phyloP scores from a whole-genome alignment of 1,140 invertebrate genomes.

The Adoxophyes honmai region DNA sequence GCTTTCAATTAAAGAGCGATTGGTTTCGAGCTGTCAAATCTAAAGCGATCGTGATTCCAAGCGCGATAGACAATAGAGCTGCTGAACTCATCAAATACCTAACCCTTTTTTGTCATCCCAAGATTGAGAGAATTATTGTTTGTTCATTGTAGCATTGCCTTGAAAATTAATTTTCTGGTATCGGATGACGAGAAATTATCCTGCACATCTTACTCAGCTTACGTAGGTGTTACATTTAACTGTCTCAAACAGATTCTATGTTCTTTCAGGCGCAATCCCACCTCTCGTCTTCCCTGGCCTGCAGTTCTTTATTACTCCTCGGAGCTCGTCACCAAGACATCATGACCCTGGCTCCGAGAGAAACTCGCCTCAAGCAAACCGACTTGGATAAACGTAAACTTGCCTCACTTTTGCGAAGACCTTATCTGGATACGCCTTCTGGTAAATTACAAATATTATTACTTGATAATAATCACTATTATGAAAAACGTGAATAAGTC shows the following conservation, averaged over 20 bases:
- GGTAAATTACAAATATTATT: conserved; percentile 34
- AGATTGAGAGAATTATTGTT: no score
- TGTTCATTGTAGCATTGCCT: no score
- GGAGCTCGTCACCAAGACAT: conserved; percentile 51
- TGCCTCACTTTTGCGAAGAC: conserved; percentile 43
- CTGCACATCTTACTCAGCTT: no score
- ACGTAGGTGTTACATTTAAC: no score
- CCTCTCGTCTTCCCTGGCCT: conserved; percentile 51
- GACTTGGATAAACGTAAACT: conserved; percentile 54
- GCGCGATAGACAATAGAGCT: no score
- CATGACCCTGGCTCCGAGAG: conserved; percentile 43
- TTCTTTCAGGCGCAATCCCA: conserved; percentile 57
- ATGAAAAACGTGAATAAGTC: no score
- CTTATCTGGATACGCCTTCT: conserved; percentile 45
- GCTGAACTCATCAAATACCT: no score
- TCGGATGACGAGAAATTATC: background rate
- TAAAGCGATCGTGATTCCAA: no score
- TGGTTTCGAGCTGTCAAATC: no score
- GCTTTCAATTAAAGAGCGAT: no score
- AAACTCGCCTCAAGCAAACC: conserved; percentile 42
- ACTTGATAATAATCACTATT: background rate
- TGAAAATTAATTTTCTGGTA: no score
- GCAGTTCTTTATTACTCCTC: conserved; percentile 42
- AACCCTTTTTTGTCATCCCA: no score
- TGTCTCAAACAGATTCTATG: background rate